phyloP scores from a whole-genome alignment of 2,113 vertebrate species.

The Pelobates fuscus region DNA sequence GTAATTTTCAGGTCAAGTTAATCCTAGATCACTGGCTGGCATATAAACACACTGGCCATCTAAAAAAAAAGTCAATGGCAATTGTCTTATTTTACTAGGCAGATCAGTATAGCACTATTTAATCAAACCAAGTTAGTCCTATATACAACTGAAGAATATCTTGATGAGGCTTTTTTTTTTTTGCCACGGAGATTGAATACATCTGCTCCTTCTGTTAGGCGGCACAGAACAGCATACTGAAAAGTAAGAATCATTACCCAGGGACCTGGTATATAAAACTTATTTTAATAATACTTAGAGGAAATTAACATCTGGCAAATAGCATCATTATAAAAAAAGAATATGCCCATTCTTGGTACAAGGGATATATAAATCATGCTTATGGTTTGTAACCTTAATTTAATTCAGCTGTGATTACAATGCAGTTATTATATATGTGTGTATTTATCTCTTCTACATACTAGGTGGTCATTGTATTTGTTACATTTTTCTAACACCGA shows the following conservation, averaged over 20 bases:
- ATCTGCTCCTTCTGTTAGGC: neutral
- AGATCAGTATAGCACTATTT: too few relatives aligned
- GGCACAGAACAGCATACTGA: constrained; percentile 34
- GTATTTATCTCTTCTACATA: too few relatives aligned
- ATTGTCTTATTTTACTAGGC: too few relatives aligned
- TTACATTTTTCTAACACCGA: too few relatives aligned
- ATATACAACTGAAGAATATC: too few relatives aligned
- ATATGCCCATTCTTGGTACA: constrained; percentile 43
- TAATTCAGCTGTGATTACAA: constrained; percentile 21
- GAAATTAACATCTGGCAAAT: constrained; percentile 50
- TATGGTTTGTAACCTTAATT: constrained; percentile 19
- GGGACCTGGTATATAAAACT: constrained; percentile 51
- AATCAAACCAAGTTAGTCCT: too few relatives aligned
- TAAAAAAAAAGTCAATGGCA: too few relatives aligned
- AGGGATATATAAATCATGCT: constrained; percentile 46
- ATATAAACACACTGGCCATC: too few relatives aligned
- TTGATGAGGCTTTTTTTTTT: too few relatives aligned
- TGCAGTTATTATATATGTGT: constrained; percentile 22
- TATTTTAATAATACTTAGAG: constrained; percentile 52
- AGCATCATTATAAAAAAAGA: constrained; percentile 40
- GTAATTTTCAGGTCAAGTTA: too few relatives aligned
- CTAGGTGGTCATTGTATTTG: too few relatives aligned
- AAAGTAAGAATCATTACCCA: constrained; percentile 30
- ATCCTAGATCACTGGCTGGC: too few relatives aligned
- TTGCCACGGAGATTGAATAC: neutral